phyloP scores from a whole-genome alignment of 2,113 vertebrate genomes.

The Corythoichthys intestinalis region DNA sequence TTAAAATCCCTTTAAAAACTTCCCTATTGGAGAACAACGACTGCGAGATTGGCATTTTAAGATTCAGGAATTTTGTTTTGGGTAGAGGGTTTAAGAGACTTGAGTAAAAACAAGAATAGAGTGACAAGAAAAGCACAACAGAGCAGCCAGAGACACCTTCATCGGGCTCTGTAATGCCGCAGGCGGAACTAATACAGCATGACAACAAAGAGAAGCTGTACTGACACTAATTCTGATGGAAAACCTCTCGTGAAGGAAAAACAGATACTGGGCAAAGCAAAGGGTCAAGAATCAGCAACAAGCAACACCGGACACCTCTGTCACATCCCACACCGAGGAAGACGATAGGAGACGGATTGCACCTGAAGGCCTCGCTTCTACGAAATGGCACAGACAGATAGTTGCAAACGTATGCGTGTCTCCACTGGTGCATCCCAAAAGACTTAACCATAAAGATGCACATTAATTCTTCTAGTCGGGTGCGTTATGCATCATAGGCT shows the following conservation, averaged over 20 bases:
- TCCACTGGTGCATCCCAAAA: slow-evolving; percentile 4
- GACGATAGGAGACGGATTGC: slow-evolving; percentile 28
- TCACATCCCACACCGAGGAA: slow-evolving; percentile 21
- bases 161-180: slow-evolving; percentile 63
- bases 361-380: slow-evolving; percentile 31
- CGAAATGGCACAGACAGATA: slow-evolving; percentile 29
- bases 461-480: not conserved
- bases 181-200: slow-evolving; percentile 64
- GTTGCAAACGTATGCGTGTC: not conserved
- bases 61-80: slow-evolving; percentile 12
- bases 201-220: slow-evolving; percentile 55
- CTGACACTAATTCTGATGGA: slow-evolving; percentile 32
- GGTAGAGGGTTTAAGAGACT: not conserved
- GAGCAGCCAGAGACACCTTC: slow-evolving; percentile 67
- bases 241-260: slow-evolving; percentile 31
- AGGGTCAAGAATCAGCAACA: slow-evolving; percentile 28
- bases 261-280: slow-evolving; percentile 35
- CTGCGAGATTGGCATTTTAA: not conserved
- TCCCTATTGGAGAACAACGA: not conserved
- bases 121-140: slow-evolving; percentile 61
- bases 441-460: not conserved
- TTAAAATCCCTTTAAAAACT: not conserved
- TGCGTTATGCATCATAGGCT: not conserved
- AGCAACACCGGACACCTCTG: slow-evolving; percentile 30
- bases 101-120: slow-evolving; percentile 22